phyloP scores from a whole-genome alignment of 2,797 vertebrate genomes.

The Phataginus tricuspis region DNA sequence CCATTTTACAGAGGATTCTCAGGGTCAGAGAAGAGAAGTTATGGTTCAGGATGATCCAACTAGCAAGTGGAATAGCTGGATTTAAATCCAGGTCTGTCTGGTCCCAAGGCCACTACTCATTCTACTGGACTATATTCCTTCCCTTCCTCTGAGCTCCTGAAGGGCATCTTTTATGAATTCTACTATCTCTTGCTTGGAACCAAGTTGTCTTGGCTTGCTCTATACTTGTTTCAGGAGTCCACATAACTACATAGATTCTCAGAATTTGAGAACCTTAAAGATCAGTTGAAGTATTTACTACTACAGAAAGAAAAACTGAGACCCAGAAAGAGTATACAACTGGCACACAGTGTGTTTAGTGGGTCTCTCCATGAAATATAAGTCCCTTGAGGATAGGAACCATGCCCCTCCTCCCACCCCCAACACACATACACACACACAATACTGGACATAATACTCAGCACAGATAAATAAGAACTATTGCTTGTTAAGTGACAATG shows the following conservation, averaged over 20 bases:
- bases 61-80: slow-evolving; percentile 22
- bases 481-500: slow-evolving; percentile 9
- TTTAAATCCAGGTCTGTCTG: slow-evolving; percentile 52
- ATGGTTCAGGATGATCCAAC: background rate
- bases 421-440: background rate
- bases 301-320: slow-evolving; percentile 39
- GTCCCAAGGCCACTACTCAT: background rate
- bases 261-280: slow-evolving; percentile 47
- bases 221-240: background rate
- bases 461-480: slow-evolving; percentile 19
- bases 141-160: background rate
- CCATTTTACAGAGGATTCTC: slow-evolving; percentile 3
- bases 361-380: slow-evolving; percentile 14
- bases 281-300: slow-evolving; percentile 34
- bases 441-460: background rate
- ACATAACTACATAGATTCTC: background rate
- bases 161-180: background rate
- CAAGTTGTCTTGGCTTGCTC: slow-evolving; percentile 9
- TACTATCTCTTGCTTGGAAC: slow-evolving; percentile 12
- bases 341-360: background rate
- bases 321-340: background rate
- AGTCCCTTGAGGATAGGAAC: background rate
- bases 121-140: background rate
- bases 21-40: background rate
- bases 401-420: background rate